phyloP scores from a whole-genome alignment of 2,113 vertebrate genomes.

The Solenodon paradoxus region DNA sequence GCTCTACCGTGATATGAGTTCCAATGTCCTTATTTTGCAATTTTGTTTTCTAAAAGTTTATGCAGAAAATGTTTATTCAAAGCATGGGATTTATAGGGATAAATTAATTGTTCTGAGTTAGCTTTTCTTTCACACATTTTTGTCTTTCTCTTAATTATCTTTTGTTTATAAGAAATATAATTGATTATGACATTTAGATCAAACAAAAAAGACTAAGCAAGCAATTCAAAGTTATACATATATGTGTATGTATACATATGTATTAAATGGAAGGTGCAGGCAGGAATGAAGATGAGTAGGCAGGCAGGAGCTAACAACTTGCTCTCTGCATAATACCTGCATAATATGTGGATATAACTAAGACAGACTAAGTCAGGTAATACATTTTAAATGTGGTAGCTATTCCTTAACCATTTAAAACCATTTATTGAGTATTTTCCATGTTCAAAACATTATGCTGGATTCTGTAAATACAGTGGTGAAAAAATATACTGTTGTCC shows the following conservation, averaged over 20 bases:
- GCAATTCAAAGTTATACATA: background rate
- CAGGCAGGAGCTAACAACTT: background rate
- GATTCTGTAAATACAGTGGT: background rate
- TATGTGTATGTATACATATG: no score
- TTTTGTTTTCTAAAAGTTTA: background rate
- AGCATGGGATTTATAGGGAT: background rate
- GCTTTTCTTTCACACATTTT: background rate
- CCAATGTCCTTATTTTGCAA: background rate
- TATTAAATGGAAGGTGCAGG: no score
- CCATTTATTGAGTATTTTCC: background rate
- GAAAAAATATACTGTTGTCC: background rate
- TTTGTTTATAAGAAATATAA: background rate
- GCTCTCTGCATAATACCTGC: background rate
- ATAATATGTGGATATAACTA: background rate
- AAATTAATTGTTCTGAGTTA: background rate
- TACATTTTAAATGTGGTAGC: background rate
- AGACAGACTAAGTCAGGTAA: background rate
- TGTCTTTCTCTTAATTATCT: conserved; percentile 10
- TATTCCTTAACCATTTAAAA: background rate
- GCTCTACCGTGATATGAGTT: background rate
- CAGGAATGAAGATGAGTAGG: no score
- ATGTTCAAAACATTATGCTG: background rate
- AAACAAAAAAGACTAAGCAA: background rate
- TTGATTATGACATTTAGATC: background rate
- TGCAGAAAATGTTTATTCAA: background rate